phyloP scores from a whole-genome alignment of 2,888 invertebrate genomes.

The Melipona beecheii region DNA sequence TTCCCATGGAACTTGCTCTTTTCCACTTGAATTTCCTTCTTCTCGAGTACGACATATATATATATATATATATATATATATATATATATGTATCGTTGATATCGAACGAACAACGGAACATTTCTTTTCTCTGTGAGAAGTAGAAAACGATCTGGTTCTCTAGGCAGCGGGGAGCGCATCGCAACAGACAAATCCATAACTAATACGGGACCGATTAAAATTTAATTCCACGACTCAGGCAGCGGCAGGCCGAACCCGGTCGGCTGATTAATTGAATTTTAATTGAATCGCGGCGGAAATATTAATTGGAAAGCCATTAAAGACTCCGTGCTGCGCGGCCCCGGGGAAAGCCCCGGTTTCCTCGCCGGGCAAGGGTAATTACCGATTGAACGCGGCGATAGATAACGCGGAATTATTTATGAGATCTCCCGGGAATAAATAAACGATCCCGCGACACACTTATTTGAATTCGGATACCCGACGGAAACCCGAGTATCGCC shows the following conservation, averaged over 20 bases:
- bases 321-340: slow-evolving; percentile 45
- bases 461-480: neutral
- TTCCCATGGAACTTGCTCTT: neutral
- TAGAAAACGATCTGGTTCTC: neutral
- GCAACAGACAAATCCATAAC: slow-evolving; percentile 78
- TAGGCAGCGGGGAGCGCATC: slow-evolving; percentile 32
- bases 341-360: slow-evolving; percentile 57
- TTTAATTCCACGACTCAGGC: slow-evolving; percentile 77
- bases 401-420: slow-evolving; percentile 45
- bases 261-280: slow-evolving; percentile 80
- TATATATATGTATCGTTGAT: no score
- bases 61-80: no score
- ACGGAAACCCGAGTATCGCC: neutral
- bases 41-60: no score
- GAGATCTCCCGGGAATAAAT: slow-evolving; percentile 38
- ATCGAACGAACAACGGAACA: neutral
- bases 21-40: neutral
- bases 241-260: slow-evolving; percentile 43
- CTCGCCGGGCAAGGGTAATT: slow-evolving; percentile 41
- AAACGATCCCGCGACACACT: slow-evolving; percentile 14
- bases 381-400: slow-evolving; percentile 44
- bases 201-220: slow-evolving; percentile 80
- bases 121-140: no score
- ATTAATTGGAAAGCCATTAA: slow-evolving; percentile 78
- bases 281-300: slow-evolving; percentile 78